Evolutionary conservation across 2,888 invertebrate species (phyloP).

Genomic region (Chironomus riparius): DNA sequence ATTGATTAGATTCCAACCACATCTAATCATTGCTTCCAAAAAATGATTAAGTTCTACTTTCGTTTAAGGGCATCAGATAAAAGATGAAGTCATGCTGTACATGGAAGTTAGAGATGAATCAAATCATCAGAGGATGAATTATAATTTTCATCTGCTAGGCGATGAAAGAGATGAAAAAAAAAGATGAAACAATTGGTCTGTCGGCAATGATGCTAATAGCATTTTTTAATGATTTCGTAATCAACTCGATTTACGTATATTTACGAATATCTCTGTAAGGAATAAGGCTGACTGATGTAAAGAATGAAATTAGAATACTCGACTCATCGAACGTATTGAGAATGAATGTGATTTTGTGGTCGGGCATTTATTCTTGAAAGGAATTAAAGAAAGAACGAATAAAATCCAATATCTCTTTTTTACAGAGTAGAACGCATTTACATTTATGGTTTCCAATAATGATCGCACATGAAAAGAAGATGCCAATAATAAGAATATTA

Average conservation of each 20-base stretch:
- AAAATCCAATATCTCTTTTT: too few relatives aligned
- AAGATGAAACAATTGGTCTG: not conserved
- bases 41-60: too few relatives aligned
- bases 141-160: not conserved
- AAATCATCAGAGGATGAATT: not conserved
- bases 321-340: not conserved
- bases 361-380: too few relatives aligned
- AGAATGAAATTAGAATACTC: not conserved
- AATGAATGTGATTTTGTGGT: too few relatives aligned
- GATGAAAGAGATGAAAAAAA: not conserved
- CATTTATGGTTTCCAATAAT: not conserved
- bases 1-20: too few relatives aligned
- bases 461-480: not conserved
- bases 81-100: too few relatives aligned
- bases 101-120: too few relatives aligned
- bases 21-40: too few relatives aligned
- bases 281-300: too few relatives aligned
- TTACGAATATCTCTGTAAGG: not conserved
- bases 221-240: slow-evolving; percentile 8
- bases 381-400: too few relatives aligned
- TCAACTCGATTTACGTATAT: not conserved
- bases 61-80: too few relatives aligned
- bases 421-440: not conserved
- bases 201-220: not conserved
- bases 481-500: not conserved